A percentile compares a stretch with the other conserved stretches of the same genome.
These are phyloP conservation scores for Bombus confusus DNA, from an alignment of 1,140 invertebrate genomes.

Conservation along the genomic window DNA sequence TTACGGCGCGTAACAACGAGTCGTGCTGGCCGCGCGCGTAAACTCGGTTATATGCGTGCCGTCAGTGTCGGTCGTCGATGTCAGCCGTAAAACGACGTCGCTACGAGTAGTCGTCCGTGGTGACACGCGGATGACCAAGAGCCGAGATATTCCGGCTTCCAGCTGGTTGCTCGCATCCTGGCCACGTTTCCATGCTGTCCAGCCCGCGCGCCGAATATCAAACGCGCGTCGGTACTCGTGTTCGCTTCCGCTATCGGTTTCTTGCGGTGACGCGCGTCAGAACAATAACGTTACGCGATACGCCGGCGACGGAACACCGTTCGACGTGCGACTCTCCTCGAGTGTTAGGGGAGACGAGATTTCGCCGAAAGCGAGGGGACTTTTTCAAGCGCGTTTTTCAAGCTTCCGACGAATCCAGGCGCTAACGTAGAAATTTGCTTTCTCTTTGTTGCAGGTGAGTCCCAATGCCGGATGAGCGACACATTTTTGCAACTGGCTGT, in stretches of 20 bases:
- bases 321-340: constrained; percentile 5
- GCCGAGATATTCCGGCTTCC: not conserved
- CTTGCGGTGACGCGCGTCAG: constrained; percentile 43
- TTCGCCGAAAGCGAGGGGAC: not conserved
- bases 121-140: not conserved
- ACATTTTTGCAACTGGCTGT: not conserved
- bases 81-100: constrained; percentile 29
- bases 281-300: constrained; percentile 38
- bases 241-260: constrained; percentile 47
- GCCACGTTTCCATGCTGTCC: constrained; percentile 28
- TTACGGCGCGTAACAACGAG: not conserved
- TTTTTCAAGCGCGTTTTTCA: not conserved
- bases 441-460: constrained; percentile 26
- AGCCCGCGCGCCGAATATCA: constrained; percentile 29
- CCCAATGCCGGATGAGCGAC: no score
- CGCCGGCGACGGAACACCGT: not conserved
- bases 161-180: constrained; percentile 15
- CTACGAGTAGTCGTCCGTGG: not conserved
- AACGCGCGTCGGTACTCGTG: not conserved
- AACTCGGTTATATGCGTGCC: constrained; percentile 25
- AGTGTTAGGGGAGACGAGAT: not conserved
- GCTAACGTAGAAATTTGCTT: not conserved
- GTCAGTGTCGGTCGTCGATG: not conserved
- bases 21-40: not conserved
- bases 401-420: not conserved